Evolutionary conservation across 2,113 vertebrate species (phyloP).

Genomic region (Galbula dea): DNA sequence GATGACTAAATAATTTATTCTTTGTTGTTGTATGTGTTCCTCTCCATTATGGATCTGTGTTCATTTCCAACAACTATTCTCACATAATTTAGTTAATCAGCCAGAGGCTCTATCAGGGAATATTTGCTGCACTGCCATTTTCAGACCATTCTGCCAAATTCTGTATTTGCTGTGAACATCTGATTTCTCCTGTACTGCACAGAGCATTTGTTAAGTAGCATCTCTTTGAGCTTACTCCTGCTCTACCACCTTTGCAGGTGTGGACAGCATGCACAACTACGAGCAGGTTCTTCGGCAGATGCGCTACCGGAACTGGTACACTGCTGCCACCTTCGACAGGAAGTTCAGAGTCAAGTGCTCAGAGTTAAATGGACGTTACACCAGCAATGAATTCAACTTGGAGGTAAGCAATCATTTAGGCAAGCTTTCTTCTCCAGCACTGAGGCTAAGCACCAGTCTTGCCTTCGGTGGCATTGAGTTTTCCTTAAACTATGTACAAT

Average conservation of each 20-base stretch:
- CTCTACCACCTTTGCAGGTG: slow-evolving; percentile 73
- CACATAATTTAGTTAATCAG: not conserved
- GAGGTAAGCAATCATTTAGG: slow-evolving; percentile 75
- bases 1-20: not conserved
- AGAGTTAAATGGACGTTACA: slow-evolving; percentile 92
- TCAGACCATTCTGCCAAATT: not conserved
- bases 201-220: not conserved
- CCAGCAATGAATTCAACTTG: slow-evolving; percentile 91
- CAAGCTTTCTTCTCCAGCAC: not conserved
- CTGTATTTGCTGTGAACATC: not conserved
- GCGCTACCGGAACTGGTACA: slow-evolving; percentile 82
- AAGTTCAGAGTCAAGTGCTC: slow-evolving; percentile 92
- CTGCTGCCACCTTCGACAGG: slow-evolving; percentile 73
- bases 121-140: not conserved
- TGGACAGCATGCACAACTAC: slow-evolving; percentile 91
- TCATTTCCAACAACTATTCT: not conserved
- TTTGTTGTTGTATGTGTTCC: not conserved
- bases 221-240: not conserved
- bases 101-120: not conserved
- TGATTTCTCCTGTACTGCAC: not conserved
- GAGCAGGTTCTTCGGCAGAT: slow-evolving; percentile 87
- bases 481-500: not conserved
- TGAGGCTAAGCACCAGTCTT: not conserved
- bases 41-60: not conserved
- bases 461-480: not conserved